Evolutionary conservation across 2,113 vertebrate species (phyloP).

Genomic region (Petrocephalus zakoni): DNA sequence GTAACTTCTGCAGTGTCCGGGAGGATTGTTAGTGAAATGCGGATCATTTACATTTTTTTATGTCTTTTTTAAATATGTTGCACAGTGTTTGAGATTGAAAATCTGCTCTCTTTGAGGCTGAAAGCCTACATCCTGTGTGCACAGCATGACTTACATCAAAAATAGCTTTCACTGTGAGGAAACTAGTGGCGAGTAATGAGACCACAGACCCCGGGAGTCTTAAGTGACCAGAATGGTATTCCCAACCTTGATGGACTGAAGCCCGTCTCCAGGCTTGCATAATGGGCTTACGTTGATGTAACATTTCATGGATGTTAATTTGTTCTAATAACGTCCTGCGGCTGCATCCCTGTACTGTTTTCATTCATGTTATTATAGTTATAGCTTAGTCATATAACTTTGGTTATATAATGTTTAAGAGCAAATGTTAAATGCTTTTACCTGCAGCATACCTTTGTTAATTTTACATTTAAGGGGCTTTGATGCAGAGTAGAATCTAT

Average conservation of each 20-base stretch:
- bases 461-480: background rate
- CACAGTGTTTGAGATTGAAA: background rate
- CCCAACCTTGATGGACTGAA: background rate
- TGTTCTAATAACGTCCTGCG: background rate
- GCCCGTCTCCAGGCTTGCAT: background rate
- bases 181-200: background rate
- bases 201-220: background rate
- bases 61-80: background rate
- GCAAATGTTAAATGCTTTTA: background rate
- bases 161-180: background rate
- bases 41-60: background rate
- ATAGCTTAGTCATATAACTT: background rate
- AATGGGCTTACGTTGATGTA: background rate
- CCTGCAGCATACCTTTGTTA: background rate
- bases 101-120: background rate
- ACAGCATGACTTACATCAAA: constrained; percentile 1
- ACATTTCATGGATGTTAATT: background rate
- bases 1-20: background rate
- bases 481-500: background rate
- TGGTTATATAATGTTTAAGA: background rate
- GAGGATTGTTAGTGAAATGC: background rate
- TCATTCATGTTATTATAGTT: background rate
- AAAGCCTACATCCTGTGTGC: background rate
- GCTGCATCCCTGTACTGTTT: background rate
- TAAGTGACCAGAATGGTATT: background rate